Percentiles rank a stretch among this genome's conserved stretches.
Evolutionary conservation across 2,888 invertebrate species (phyloP).

Genomic region (Tachina lurida): DNA sequence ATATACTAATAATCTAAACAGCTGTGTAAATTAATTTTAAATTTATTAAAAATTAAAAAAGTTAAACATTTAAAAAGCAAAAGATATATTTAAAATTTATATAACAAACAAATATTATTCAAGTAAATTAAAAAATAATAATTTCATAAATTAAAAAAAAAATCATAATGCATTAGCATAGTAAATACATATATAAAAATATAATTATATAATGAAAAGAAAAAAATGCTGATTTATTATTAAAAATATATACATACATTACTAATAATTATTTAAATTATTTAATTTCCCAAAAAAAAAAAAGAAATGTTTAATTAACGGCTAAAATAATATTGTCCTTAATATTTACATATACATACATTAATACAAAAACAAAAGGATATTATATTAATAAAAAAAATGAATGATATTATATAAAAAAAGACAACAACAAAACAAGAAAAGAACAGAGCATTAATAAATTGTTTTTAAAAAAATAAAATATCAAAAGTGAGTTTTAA

Average conservation of each 20-base stretch:
- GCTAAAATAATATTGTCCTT: conserved; percentile 81
- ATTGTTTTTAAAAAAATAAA: conserved; percentile 75
- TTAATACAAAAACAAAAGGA: conserved; percentile 70
- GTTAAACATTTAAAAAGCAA: conserved; percentile 78
- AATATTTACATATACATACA: conserved; percentile 82
- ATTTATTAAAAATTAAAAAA: conserved; percentile 58
- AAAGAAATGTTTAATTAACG: conserved; percentile 71
- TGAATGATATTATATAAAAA: conserved; percentile 68
- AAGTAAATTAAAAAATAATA: conserved; percentile 73
- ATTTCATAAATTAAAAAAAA: conserved; percentile 48
- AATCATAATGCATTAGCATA: conserved; percentile 78
- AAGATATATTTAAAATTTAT: conserved; percentile 51
- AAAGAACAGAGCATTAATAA: conserved; percentile 72
- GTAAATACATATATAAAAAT: conserved; percentile 73
- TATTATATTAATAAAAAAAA: conserved; percentile 71
- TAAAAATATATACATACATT: conserved; percentile 71
- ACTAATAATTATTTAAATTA: conserved; percentile 79
- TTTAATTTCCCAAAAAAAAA: conserved; percentile 70
- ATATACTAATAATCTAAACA: conserved; percentile 54
- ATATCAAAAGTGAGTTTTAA: conserved; percentile 10
- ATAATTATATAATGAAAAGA: conserved; percentile 48
- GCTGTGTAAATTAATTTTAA: conserved; percentile 69
- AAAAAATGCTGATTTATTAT: conserved; percentile 80
- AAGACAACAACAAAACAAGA: conserved; percentile 60
- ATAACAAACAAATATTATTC: conserved; percentile 52